These are phyloP conservation scores for Cettia cetti DNA, from an alignment of 2,113 vertebrate species.

Conservation along the genomic window DNA sequence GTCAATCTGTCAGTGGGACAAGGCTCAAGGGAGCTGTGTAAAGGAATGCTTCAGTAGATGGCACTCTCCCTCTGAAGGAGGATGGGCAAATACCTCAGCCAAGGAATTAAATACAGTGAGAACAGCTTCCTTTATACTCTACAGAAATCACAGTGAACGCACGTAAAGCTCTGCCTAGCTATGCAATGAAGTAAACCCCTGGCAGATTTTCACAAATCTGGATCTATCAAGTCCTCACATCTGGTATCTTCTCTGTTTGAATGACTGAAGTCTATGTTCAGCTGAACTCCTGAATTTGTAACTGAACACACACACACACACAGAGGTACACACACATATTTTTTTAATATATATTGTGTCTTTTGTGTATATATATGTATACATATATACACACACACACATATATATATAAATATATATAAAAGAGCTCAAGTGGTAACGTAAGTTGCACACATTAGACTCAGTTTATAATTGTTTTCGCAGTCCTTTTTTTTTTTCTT, in stretches of 20 bases:
- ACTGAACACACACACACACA: neutral
- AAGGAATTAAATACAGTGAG: neutral
- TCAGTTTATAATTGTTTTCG: neutral
- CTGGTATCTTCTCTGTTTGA: neutral
- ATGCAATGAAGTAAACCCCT: neutral
- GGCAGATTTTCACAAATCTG: neutral
- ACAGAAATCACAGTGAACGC: neutral
- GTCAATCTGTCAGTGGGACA: neutral
- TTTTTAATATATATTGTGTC: neutral
- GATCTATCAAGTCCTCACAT: neutral
- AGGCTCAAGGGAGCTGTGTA: neutral
- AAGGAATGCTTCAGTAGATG: conserved; percentile 45
- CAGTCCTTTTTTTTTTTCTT: neutral
- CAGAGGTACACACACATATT: fast-evolving
- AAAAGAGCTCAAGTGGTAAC: neutral
- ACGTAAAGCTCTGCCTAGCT: neutral
- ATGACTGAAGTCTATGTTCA: neutral
- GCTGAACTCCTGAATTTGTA: neutral
- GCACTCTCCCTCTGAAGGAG: conserved; percentile 48
- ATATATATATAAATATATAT: too few species aligned
- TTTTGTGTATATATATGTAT: too few species aligned
- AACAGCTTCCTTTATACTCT: neutral
- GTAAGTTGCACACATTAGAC: neutral
- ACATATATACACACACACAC: fast-evolving
- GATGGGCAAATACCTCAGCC: neutral